Evolutionary conservation across 2,113 vertebrate genomes (phyloP), one percentile per base, ranked within the genome.

Genomic region (Machaerirhynchus nigripectus): DNA sequence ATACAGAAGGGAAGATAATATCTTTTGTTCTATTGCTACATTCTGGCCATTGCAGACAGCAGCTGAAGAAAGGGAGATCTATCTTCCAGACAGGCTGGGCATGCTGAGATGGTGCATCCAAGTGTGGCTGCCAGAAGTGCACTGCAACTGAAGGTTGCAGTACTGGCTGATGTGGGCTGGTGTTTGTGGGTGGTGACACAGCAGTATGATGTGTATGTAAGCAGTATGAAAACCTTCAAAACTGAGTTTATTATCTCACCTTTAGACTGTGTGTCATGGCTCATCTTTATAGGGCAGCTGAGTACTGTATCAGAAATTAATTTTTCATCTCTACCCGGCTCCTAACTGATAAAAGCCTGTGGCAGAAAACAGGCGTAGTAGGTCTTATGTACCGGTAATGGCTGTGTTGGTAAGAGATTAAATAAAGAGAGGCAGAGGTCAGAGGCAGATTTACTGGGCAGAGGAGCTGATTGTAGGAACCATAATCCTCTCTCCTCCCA

Each of bases 401-500:
- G 81, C 87, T 85, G 74, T 79, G 46, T 46, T 93, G 89, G 49
- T 68, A 70, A 53, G 74, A 59, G 79, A 87, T 94, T 87, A 89
- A 82, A 92, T 89, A 60, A 93, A 95, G 84, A 49, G 84, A 89
- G 67, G 71, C 70, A 76, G 81, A 90, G 84, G 87, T 89, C 94
- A 95, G 67, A 85, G 46, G 88, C 85, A 68, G 85, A 91, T 93
- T 94, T 91, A 75, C 6, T 0, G 63, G 17, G 67, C 14, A 44
- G 82, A 79, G 82, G 71, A 92, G 70, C 82, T 92, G 95, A 79
- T 57, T 90, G 94, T 73, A 91, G 67, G 67, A 92, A 46, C 61
- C 5, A 2, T 94, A 96, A 92, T 95, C 88, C 94, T 85, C 87
- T 93, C 94, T 88, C 90, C 83, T 92, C 27, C 94, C 76, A 71